Base-by-base conservation (phyloP, 2,113 vertebrate genomes). In the Otis tarda region DNA sequence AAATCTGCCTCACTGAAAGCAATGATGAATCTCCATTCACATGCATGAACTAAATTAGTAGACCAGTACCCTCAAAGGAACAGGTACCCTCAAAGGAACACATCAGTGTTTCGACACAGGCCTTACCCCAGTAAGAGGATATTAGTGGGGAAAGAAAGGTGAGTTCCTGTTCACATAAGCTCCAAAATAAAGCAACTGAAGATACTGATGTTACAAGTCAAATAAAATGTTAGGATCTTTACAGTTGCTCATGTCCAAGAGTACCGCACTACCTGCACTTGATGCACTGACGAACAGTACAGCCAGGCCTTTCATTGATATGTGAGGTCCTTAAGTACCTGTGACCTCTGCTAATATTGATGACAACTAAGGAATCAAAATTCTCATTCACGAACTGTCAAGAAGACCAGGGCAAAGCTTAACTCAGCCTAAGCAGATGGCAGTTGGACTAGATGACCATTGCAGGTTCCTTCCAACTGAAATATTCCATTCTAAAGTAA, bases 241-340 rank as follows among this genome's bases (percentile, higher is more conserved):
- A 60, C 10, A 59, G 28, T 4, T 50, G 20, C 17, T 76, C 57
- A 41, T 18, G 41, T 76, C 31, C 35, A 17, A 79, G 28, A 85
- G 57, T 20, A 43, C 4, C 0, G 1, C 10, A 9, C 47, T 35
- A 30, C 27, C 31, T 69, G 55, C 0, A 7, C 3, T 37, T 45
- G 8, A 64, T 18, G 10, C 9, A 17, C 17, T 15, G 19, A 39
- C 0, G 0, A 67, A 30, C 27, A 60, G 39, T 6, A 17, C 13
- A 60, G 14, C 6, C 39, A 82, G 35, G 21, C 21, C 14, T 71
- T 37, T 59, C 27, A 13, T 0, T 87, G 20, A 9, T 12, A n/a
- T 3, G 10, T 10, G 22, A 85, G 55, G 16, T 60, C 12, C 30
- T 93, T 73, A 65, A 82, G 76, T 20, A 60, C 11, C 79, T 56